A percentile compares a stretch with the other conserved stretches of the same genome.
Evolutionary conservation across 2,888 invertebrate species (phyloP).

Genomic region (Ormyrus nitidulus): DNA sequence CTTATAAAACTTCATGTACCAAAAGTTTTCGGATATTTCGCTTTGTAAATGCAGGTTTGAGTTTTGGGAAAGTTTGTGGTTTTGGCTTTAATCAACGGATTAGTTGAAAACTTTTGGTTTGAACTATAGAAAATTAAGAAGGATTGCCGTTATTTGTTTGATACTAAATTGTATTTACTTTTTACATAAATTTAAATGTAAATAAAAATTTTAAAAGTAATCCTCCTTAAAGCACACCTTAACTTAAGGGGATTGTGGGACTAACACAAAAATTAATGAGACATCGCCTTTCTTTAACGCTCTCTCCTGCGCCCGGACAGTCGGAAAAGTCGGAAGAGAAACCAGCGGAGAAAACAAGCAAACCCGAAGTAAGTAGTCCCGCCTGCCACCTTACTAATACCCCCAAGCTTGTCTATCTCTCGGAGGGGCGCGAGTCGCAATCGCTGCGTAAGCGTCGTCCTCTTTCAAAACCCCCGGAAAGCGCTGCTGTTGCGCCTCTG

Average conservation of each 20-base stretch:
- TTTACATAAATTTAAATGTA: no score
- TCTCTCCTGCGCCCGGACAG: slow-evolving; percentile 41
- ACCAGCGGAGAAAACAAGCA: slow-evolving; percentile 39
- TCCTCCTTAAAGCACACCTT: not conserved
- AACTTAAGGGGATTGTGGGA: slow-evolving; percentile 7
- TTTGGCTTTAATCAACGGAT: not conserved
- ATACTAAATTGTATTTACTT: not conserved
- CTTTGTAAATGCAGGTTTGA: not conserved
- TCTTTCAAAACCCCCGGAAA: slow-evolving; percentile 31
- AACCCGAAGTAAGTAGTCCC: slow-evolving; percentile 68
- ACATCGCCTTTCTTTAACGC: slow-evolving; percentile 55
- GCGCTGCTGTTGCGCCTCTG: slow-evolving; percentile 11
- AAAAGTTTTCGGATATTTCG: slow-evolving; percentile 11
- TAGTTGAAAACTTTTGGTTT: slow-evolving; percentile 25
- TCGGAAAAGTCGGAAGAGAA: slow-evolving; percentile 52
- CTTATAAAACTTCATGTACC: not conserved
- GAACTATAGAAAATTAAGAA: slow-evolving; percentile 20
- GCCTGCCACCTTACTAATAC: slow-evolving; percentile 65
- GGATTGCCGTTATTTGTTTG: slow-evolving; percentile 3
- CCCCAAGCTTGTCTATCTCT: slow-evolving; percentile 59
- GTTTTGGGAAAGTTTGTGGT: no score
- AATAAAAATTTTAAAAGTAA: no score
- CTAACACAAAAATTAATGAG: slow-evolving; percentile 51
- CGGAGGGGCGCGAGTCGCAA: slow-evolving; percentile 60
- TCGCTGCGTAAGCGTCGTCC: slow-evolving; percentile 68